Conservation (phyloP, 2,888 invertebrate species). For the Drosophila yooni region DNA sequence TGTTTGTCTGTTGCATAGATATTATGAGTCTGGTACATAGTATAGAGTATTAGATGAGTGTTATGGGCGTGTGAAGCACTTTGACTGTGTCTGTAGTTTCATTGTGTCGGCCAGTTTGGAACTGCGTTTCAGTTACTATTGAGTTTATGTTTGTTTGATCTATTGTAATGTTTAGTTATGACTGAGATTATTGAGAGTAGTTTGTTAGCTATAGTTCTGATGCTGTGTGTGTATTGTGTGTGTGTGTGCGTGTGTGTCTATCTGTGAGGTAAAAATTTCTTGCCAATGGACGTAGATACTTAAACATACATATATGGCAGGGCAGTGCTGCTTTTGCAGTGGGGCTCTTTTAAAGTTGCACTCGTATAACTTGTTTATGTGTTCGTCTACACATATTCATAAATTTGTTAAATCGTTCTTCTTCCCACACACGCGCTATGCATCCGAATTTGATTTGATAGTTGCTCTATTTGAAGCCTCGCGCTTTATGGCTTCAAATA, state of each 20-base stretch:
- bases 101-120: conserved; percentile 70
- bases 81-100: conserved; percentile 77
- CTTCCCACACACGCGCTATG: conserved; percentile 59
- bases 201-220: conserved; percentile 26
- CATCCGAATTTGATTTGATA: conserved; percentile 56
- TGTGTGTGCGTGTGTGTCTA: conserved; percentile 16
- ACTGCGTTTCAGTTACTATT: conserved; percentile 76
- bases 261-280: conserved; percentile 56
- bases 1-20: conserved; percentile 22
- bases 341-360: conserved; percentile 40
- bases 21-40: conserved; percentile 31
- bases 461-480: conserved; percentile 62
- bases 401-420: conserved; percentile 1
- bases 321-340: conserved; percentile 36
- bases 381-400: conserved; percentile 46
- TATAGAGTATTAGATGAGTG: conserved; percentile 30
- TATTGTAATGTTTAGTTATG: conserved; percentile 62
- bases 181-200: conserved; percentile 44
- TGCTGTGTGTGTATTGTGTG: conserved; percentile 32
- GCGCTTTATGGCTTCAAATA: conserved; percentile 82
- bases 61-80: conserved; percentile 52
- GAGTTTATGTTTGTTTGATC: conserved; percentile 63
- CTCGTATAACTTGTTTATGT: conserved; percentile 42
- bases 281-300: conserved; percentile 60
- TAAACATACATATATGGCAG: conserved; percentile 58